Conservation (phyloP, 2,113 vertebrate genomes). For the Thunnus thynnus region DNA sequence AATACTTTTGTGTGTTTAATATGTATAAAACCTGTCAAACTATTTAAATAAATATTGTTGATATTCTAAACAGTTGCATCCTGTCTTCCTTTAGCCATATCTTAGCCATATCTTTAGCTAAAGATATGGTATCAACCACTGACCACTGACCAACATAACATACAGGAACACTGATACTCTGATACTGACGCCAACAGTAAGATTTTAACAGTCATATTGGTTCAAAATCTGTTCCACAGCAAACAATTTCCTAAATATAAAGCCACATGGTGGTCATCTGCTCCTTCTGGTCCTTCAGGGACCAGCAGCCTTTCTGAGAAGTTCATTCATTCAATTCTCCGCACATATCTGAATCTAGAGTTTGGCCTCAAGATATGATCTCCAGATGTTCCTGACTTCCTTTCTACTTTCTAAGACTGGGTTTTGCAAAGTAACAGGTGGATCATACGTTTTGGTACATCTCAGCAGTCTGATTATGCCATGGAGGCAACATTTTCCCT, state of each 20-base stretch:
- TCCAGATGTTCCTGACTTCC: slow-evolving; percentile 72
- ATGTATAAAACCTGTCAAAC: slow-evolving; percentile 71
- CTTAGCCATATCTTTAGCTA: slow-evolving; percentile 3
- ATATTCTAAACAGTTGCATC: slow-evolving; percentile 41
- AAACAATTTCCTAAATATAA: slow-evolving; percentile 34
- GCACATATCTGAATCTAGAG: slow-evolving; percentile 68
- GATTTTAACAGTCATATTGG: slow-evolving; percentile 2
- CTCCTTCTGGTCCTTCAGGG: slow-evolving; percentile 22
- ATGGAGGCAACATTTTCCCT: not conserved
- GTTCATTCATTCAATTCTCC: slow-evolving; percentile 55
- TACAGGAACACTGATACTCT: not conserved
- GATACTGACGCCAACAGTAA: not conserved
- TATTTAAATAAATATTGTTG: slow-evolving; percentile 77
- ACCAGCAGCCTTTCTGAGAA: slow-evolving; percentile 65
- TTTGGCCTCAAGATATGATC: slow-evolving; percentile 55
- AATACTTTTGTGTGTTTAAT: slow-evolving; percentile 68
- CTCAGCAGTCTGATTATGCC: not conserved
- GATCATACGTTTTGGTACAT: not conserved
- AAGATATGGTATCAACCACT: not conserved
- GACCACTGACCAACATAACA: not conserved
- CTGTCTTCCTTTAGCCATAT: slow-evolving; percentile 40
- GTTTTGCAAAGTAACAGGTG: slow-evolving; percentile 18
- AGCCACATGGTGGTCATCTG: slow-evolving; percentile 37
- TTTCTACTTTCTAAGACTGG: slow-evolving; percentile 31
- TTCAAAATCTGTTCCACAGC: slow-evolving; percentile 26